These are phyloP conservation scores for Falco columbarius DNA, from an alignment of 2,797 vertebrate species.

Conservation along the genomic window DNA sequence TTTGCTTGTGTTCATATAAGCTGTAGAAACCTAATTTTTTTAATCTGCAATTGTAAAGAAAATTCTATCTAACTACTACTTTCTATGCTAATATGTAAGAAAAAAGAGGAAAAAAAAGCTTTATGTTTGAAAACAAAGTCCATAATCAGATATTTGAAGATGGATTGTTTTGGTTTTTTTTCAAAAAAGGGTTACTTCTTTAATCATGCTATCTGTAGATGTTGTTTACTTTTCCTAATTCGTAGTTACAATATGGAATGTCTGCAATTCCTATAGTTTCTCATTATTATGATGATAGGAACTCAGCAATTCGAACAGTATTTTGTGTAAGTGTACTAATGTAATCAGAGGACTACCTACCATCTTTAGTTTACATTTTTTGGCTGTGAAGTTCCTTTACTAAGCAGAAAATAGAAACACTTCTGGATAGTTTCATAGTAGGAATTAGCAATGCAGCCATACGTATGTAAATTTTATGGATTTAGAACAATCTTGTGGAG, in stretches of 20 bases:
- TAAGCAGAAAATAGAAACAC: not conserved
- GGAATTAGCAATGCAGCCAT: constrained; percentile 29
- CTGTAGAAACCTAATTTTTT: not conserved
- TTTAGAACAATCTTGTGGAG: constrained; percentile 62
- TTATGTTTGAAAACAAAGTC: not conserved
- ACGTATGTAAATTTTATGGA: constrained; percentile 60
- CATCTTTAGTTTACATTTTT: not conserved
- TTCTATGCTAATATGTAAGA: not conserved
- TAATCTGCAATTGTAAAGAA: not conserved
- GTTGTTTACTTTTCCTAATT: not conserved
- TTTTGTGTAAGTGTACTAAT: not conserved
- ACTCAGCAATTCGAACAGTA: not conserved
- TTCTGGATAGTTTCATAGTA: not conserved
- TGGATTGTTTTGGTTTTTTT: too few relatives aligned
- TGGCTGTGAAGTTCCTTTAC: not conserved
- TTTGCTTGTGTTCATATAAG: not conserved
- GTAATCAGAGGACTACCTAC: not conserved
- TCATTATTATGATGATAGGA: not conserved
- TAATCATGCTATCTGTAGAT: not conserved
- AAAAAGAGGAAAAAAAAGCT: not conserved
- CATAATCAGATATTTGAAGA: not conserved
- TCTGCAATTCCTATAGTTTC: not conserved
- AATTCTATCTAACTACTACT: not conserved
- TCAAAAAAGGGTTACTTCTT: too few relatives aligned
- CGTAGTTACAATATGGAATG: not conserved